Percentiles rank a stretch among this genome's conserved stretches.
Conservation (phyloP, 1,140 invertebrate genomes). For the Drosophila serrata region DNA sequence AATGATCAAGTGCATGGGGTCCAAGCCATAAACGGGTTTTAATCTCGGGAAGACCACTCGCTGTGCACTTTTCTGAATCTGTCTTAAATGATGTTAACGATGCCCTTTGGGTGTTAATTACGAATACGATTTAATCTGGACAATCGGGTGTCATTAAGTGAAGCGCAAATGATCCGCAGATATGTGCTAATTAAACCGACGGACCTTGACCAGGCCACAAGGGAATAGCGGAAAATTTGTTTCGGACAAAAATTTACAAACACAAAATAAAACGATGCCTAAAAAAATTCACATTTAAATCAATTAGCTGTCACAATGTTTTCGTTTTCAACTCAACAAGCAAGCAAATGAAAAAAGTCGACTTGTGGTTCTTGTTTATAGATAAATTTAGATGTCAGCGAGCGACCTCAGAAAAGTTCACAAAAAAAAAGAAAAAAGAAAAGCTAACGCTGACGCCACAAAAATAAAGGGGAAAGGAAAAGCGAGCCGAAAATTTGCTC, state of each 20-base stretch:
- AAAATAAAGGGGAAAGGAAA: constrained; percentile 23
- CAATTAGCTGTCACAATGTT: constrained; percentile 59
- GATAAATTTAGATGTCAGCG: constrained; percentile 72
- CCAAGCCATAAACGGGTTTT: constrained; percentile 57
- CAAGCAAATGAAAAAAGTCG: constrained; percentile 41
- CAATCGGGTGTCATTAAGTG: constrained; percentile 78
- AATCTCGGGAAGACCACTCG: constrained; percentile 54
- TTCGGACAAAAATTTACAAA: background rate
- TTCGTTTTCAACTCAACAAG: constrained; percentile 44
- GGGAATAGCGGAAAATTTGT: constrained; percentile 26
- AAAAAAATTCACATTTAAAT: constrained; percentile 54
- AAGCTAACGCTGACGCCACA: constrained; percentile 34
- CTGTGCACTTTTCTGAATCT: constrained; percentile 48
- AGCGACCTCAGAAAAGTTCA: constrained; percentile 54
- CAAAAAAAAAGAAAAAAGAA: constrained; percentile 9
- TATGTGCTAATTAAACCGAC: constrained; percentile 73
- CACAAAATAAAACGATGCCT: background rate
- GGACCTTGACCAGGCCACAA: constrained; percentile 51
- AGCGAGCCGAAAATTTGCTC: constrained; percentile 50
- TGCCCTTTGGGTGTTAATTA: constrained; percentile 83
- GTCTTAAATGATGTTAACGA: constrained; percentile 81
- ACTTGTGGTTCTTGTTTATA: constrained; percentile 60
- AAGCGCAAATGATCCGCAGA: constrained; percentile 68
- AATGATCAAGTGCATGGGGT: constrained; percentile 34
- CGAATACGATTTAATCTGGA: constrained; percentile 77